Conservation (phyloP, 2,888 invertebrate genomes). For the Diogma glabrata region DNA sequence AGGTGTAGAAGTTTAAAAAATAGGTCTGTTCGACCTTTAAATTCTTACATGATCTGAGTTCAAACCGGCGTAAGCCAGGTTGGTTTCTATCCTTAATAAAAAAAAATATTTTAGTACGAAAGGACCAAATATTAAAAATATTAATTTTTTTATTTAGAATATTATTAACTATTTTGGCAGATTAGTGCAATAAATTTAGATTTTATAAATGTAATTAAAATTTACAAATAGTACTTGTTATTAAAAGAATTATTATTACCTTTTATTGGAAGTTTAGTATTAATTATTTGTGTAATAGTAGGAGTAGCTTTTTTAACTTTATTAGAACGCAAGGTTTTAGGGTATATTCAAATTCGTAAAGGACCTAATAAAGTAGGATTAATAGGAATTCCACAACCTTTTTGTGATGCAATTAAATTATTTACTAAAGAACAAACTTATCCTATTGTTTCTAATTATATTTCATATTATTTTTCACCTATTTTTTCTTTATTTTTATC, state of each 20-base stretch:
- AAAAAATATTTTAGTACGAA: no score
- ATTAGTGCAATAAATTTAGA: no score
- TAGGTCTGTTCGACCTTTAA: constrained; percentile 2
- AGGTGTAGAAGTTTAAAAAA: constrained; percentile 4
- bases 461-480: constrained; percentile 44
- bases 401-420: constrained; percentile 61
- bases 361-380: constrained; percentile 60
- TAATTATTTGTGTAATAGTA: constrained; percentile 48
- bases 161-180: no score
- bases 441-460: constrained; percentile 47
- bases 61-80: no score
- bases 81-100: no score
- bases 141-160: no score
- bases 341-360: constrained; percentile 61
- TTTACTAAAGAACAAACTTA: constrained; percentile 52
- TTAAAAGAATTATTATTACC: no score
- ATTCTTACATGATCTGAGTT: no score
- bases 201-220: no score
- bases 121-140: no score
- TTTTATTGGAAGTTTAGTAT: no score
- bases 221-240: no score
- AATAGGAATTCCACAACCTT: constrained; percentile 52
- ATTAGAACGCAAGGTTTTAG: constrained; percentile 57
- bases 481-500: neutral
- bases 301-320: constrained; percentile 60